Conservation (phyloP, 1,140 invertebrate species). For the Hormaphis cornu region DNA sequence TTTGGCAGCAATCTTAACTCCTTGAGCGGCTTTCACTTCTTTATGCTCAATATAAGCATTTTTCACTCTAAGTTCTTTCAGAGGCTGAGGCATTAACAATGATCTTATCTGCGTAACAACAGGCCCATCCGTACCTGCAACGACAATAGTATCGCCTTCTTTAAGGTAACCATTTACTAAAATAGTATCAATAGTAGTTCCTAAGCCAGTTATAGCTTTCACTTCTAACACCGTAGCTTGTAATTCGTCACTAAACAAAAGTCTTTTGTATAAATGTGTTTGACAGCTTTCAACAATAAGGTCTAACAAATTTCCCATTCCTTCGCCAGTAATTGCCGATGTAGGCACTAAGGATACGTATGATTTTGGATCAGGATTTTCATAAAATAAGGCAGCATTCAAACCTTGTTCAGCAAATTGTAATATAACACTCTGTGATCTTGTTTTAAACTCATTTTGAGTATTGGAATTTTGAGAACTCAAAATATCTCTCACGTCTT, state of each 20-base stretch:
- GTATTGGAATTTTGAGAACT: slow-evolving; percentile 80
- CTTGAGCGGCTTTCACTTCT: slow-evolving; percentile 90
- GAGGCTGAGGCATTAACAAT: slow-evolving; percentile 91
- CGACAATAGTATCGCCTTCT: slow-evolving; percentile 88
- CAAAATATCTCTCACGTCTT: slow-evolving; percentile 85
- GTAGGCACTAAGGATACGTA: slow-evolving; percentile 96
- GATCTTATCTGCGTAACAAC: slow-evolving; percentile 96
- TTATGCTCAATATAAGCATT: slow-evolving; percentile 94
- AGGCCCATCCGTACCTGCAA: slow-evolving; percentile 95
- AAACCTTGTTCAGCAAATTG: slow-evolving; percentile 94
- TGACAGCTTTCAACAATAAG: slow-evolving; percentile 89
- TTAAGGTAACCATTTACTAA: slow-evolving; percentile 88
- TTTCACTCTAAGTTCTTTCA: slow-evolving; percentile 80
- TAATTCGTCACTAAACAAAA: slow-evolving; percentile 88
- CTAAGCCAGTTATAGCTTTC: slow-evolving; percentile 92
- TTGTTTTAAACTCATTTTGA: slow-evolving; percentile 86
- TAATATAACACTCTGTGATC: slow-evolving; percentile 75
- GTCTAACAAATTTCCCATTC: slow-evolving; percentile 94
- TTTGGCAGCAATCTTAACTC: slow-evolving; percentile 96
- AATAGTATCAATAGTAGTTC: slow-evolving; percentile 98
- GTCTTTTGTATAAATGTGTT: slow-evolving; percentile 74
- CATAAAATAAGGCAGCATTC: slow-evolving; percentile 90
- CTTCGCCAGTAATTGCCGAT: slow-evolving; percentile 91
- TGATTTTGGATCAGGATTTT: slow-evolving; percentile 84
- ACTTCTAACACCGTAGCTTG: slow-evolving; percentile 55